Evolutionary conservation across 2,888 invertebrate genomes (phyloP), one percentile per base, ranked within the genome.

Genomic region (Protodeltote pygarga): DNA sequence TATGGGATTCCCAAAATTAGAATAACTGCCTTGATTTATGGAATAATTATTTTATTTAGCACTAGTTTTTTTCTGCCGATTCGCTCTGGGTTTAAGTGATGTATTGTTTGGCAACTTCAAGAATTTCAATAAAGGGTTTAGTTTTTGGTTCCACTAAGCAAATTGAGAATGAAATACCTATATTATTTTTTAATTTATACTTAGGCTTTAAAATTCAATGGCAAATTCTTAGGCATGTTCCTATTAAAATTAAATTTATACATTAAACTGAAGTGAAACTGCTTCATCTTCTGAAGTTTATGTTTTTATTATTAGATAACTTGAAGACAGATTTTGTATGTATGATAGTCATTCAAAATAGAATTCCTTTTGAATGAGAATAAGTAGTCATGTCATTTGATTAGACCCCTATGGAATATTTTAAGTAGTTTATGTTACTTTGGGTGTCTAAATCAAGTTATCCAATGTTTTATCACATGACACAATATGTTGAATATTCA

Each of bases 1-100:
- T 69, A 68, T 64, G 71, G 65, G 58, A 76, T 80, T 78, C 79
- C 77, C 79, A 65, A 83, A 83, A 75, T 72, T 54, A 73, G 75
- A 65, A 67, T 60, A 65, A 68, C 70, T 67, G 41, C 33, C 46
- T 50, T 40, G 65, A 68, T 64, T 66, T 49, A 50, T 52, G 52
- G 83, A 79, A 84, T 85, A 82, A 78, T 67, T 82, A 85, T 60
- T 31, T 13, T 17, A 9, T 9, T 15, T 3, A n/a, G 13, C n/a
- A n/a, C 1, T 27, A 29, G 35, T 47, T 27, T 44, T 39, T 33
- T 45, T 35, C n/a, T n/a, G n/a, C n/a, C n/a, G n/a, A n/a, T n/a
- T n/a, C n/a, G n/a, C n/a, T n/a, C n/a, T n/a, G n/a, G n/a, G n/a
- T n/a, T n/a, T n/a, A n/a, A n/a, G n/a, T n/a, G n/a, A n/a, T n/a